A percentile compares a stretch with the other conserved stretches of the same genome.
Conservation (phyloP, 2,888 invertebrate genomes). For the Taenaris catops region DNA sequence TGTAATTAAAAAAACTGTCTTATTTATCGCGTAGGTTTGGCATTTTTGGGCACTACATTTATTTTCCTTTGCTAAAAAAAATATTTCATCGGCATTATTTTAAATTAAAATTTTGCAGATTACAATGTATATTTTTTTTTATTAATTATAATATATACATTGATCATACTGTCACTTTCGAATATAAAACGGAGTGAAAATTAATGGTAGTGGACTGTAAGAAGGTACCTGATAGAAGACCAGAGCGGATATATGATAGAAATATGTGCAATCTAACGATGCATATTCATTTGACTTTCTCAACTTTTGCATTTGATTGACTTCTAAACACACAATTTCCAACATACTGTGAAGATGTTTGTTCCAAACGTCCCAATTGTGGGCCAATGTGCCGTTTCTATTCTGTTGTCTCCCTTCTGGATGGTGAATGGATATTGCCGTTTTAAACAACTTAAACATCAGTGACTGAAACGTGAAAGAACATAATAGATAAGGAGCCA, state of each 20-base stretch:
- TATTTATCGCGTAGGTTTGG: too few relatives aligned
- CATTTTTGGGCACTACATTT: too few relatives aligned
- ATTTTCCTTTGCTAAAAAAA: too few relatives aligned
- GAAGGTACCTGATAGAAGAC: constrained; percentile 66
- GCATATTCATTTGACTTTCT: constrained; percentile 41
- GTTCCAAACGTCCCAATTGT: constrained; percentile 56
- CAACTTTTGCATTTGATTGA: constrained; percentile 42
- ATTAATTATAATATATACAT: too few relatives aligned
- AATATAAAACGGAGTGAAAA: too few relatives aligned
- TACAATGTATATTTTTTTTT: too few relatives aligned
- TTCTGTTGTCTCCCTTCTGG: constrained; percentile 44
- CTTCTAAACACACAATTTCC: constrained; percentile 58
- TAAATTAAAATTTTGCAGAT: too few relatives aligned
- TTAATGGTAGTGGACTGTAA: too few relatives aligned
- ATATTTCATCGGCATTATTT: too few relatives aligned
- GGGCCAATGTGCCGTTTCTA: constrained; percentile 49
- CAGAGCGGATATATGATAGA: constrained; percentile 48
- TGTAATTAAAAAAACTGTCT: too few relatives aligned
- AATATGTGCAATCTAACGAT: constrained; percentile 36
- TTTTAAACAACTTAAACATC: constrained; percentile 51
- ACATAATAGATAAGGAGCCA: too few relatives aligned
- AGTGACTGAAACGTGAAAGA: constrained; percentile 39
- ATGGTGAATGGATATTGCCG: constrained; percentile 55
- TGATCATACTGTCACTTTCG: too few relatives aligned
- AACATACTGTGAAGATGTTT: constrained; percentile 50